Conservation (phyloP, 2,113 vertebrate species). For the Polypterus bichir region DNA sequence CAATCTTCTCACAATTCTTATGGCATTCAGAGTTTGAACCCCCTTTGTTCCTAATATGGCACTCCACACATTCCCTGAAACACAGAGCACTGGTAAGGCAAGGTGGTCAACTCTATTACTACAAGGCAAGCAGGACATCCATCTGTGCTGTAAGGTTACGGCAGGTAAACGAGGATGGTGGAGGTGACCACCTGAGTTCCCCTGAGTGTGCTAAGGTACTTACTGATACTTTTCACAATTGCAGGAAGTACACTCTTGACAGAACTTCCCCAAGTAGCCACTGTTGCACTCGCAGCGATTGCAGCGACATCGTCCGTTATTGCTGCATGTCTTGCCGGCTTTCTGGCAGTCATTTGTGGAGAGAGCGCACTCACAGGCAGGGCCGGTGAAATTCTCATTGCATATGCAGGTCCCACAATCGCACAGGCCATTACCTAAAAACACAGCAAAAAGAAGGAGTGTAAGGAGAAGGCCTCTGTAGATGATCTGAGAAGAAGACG, state of each 20-base stretch:
- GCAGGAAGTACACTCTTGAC: constrained; percentile 35
- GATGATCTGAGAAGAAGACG: not conserved
- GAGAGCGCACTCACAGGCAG: constrained; percentile 41
- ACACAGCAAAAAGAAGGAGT: too few relatives aligned
- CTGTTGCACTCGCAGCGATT: constrained; percentile 42
- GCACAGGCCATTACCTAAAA: constrained; percentile 43
- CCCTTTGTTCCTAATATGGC: not conserved
- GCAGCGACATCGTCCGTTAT: constrained; percentile 42
- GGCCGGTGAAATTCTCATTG: constrained; percentile 27
- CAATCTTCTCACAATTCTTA: not conserved
- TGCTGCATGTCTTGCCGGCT: constrained; percentile 28
- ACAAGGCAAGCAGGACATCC: too few relatives aligned
- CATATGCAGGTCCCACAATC: constrained; percentile 45
- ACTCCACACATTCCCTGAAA: constrained; percentile 11
- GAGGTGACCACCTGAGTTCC: too few relatives aligned
- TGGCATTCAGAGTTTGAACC: not conserved
- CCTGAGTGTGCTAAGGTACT: too few relatives aligned
- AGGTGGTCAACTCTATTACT: too few relatives aligned
- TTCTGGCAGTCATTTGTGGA: constrained; percentile 24
- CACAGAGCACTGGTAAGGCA: too few relatives aligned
- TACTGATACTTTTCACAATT: too few relatives aligned
- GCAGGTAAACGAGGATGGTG: too few relatives aligned
- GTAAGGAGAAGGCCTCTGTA: not conserved
- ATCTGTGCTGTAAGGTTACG: too few relatives aligned
- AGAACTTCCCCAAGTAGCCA: constrained; percentile 33